Evolutionary conservation across 2,113 vertebrate species (phyloP).

Genomic region (Solenodon paradoxus): DNA sequence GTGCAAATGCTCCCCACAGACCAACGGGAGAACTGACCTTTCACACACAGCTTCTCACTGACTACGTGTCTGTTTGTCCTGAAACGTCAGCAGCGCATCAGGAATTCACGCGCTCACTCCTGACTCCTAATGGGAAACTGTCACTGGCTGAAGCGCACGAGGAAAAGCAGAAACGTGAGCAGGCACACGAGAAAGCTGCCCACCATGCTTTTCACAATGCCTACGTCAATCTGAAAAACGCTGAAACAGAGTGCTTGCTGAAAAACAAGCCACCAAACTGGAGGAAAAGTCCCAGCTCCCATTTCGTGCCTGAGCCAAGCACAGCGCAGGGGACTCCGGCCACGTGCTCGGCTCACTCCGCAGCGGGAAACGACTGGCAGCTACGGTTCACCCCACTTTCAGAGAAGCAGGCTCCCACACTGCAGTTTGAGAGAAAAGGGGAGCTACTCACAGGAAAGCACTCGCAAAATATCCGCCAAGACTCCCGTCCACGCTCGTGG

Average conservation of each 20-base stretch:
- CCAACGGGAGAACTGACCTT: background rate
- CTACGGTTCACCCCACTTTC: background rate
- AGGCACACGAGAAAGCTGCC: background rate
- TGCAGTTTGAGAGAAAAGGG: too few relatives aligned
- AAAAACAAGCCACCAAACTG: background rate
- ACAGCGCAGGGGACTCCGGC: background rate
- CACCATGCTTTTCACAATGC: background rate
- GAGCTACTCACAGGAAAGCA: background rate
- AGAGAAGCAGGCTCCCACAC: too few relatives aligned
- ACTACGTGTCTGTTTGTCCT: background rate
- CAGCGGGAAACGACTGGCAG: background rate
- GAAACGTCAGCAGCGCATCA: background rate
- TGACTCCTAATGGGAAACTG: background rate
- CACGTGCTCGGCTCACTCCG: background rate
- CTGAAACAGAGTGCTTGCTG: background rate
- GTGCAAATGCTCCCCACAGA: fast-evolving
- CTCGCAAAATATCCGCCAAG: background rate
- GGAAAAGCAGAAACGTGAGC: background rate
- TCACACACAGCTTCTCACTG: background rate
- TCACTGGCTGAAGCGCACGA: background rate
- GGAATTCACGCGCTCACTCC: background rate
- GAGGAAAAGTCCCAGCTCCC: background rate
- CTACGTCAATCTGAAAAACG: background rate
- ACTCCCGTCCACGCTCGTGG: background rate
- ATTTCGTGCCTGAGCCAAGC: background rate